Conservation (phyloP, 2,888 invertebrate species). For the Ochlodes sylvanus region DNA sequence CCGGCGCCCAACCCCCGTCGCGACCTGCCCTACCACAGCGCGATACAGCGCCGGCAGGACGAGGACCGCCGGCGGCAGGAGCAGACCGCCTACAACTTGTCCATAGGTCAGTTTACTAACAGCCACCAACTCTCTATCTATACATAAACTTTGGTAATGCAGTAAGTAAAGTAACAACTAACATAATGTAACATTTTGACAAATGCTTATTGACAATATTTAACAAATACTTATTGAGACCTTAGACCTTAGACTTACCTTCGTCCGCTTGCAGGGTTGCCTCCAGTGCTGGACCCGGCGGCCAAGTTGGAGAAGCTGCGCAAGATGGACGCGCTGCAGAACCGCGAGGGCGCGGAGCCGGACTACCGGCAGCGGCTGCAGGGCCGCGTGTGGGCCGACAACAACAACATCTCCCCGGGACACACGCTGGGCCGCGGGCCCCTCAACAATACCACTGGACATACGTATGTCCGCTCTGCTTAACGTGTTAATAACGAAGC, state of each 20-base stretch:
- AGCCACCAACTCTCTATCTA: no score
- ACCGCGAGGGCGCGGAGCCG: slow-evolving; percentile 51
- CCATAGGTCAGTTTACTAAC: slow-evolving; percentile 56
- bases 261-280: slow-evolving; percentile 60
- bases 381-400: slow-evolving; percentile 49
- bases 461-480: neutral
- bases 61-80: slow-evolving; percentile 58
- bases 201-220: no score
- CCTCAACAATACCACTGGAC: neutral
- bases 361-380: slow-evolving; percentile 53
- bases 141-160: no score
- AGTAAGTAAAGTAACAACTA: no score
- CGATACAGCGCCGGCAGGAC: slow-evolving; percentile 58
- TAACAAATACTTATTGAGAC: no score
- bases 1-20: slow-evolving; percentile 47
- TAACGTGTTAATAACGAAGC: no score
- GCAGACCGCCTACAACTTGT: slow-evolving; percentile 62
- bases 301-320: slow-evolving; percentile 80
- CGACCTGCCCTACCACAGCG: slow-evolving; percentile 63
- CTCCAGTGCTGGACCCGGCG: slow-evolving; percentile 67
- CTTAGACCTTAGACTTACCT: no score
- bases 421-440: slow-evolving; percentile 41
- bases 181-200: no score
- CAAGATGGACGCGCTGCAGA: slow-evolving; percentile 70
- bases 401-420: slow-evolving; percentile 40